Conservation (phyloP, 1,140 invertebrate species). For the Cryptotermes secundus region DNA sequence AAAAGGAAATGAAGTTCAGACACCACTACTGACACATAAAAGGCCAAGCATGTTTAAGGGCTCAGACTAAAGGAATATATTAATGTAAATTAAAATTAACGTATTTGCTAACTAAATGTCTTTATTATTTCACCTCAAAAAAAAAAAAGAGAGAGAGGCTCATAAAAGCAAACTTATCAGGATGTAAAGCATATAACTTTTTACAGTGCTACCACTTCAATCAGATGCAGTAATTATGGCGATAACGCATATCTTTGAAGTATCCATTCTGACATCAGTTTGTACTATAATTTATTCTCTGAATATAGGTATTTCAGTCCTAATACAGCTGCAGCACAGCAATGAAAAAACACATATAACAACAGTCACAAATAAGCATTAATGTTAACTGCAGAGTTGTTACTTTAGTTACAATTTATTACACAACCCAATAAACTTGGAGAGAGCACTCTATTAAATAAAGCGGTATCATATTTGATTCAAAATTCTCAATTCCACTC, state of each 20-base stretch:
- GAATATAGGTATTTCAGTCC: no score
- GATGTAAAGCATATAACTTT: neutral
- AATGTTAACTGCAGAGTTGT: neutral
- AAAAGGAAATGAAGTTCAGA: no score
- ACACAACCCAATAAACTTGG: neutral
- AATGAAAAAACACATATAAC: neutral
- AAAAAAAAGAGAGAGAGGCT: neutral
- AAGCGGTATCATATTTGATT: neutral
- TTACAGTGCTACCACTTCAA: neutral
- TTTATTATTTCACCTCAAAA: neutral
- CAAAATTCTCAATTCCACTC: neutral
- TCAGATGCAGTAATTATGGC: neutral
- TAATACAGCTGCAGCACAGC: neutral
- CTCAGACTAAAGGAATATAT: no score
- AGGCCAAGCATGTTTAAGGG: no score
- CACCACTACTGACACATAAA: no score
- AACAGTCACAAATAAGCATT: neutral
- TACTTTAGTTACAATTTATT: neutral
- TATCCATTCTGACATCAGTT: neutral
- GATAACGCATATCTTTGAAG: neutral
- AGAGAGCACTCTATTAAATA: neutral
- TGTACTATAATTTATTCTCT: neutral
- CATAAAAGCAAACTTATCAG: conserved; percentile 2
- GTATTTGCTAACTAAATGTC: neutral
- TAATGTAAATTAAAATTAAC: no score